These are phyloP conservation scores for Acleris sparsana DNA, from an alignment of 2,888 invertebrate species.

Conservation along the genomic window DNA sequence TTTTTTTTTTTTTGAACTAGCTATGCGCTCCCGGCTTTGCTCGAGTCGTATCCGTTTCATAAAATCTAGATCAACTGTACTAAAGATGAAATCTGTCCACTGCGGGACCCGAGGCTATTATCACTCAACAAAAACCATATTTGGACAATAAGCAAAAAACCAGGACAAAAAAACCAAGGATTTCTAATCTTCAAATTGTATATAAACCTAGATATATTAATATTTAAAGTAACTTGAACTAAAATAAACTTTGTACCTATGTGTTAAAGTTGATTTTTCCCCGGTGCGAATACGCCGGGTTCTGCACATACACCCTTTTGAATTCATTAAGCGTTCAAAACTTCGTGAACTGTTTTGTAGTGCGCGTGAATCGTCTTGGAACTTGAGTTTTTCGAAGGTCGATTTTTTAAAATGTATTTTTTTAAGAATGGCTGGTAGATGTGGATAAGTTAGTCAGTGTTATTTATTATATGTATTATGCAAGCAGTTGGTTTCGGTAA, in stretches of 20 bases:
- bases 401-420: too few species aligned
- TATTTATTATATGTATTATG: too few species aligned
- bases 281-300: slow-evolving; percentile 40
- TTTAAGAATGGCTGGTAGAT: too few species aligned
- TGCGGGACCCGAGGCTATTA: background rate
- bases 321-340: slow-evolving; percentile 56
- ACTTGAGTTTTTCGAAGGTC: slow-evolving; percentile 49
- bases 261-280: slow-evolving; percentile 45
- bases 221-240: slow-evolving; percentile 52
- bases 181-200: slow-evolving; percentile 79
- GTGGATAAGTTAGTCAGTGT: too few species aligned
- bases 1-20: too few species aligned
- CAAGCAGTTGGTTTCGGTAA: too few species aligned
- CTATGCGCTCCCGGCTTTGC: too few species aligned
- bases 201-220: slow-evolving; percentile 72
- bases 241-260: slow-evolving; percentile 41
- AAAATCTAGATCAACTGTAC: too few species aligned
- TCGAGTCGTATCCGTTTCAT: too few species aligned
- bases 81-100: background rate
- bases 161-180: slow-evolving; percentile 57
- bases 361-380: slow-evolving; percentile 54
- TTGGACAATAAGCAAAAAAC: slow-evolving; percentile 49
- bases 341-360: slow-evolving; percentile 70
- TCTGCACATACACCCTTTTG: slow-evolving; percentile 60
- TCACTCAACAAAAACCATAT: slow-evolving; percentile 43